Evolutionary conservation across 2,797 vertebrate genomes (phyloP), one percentile per base, ranked within the genome.

Genomic region (Mormyrus hasselquistii): DNA sequence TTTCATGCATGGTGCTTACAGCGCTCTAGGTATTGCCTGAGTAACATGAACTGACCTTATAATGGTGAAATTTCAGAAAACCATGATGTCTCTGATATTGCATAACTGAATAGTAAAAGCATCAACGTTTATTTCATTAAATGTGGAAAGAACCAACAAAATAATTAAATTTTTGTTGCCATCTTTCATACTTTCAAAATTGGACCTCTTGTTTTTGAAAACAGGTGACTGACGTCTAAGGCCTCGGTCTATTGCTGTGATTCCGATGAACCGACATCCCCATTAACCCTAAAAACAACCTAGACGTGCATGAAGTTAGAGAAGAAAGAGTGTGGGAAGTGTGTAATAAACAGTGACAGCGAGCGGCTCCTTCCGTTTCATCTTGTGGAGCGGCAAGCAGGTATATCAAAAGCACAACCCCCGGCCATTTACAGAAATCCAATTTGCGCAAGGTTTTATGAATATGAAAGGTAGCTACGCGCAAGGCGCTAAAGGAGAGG

Each of bases 371-470:
- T 9, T 8, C 62, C 82, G 79, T 89, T 88, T 90, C 82, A 90
- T 90, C 90, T 90, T 38, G 29, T 19, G 38, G 50, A 89, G 91
- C 86, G 86, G 44, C 88, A 29, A 86, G 89, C 90, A 91, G 91
- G 92, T 92, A 89, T 86, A 82, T 83, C 84, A 89, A 90, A 91
- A 86, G 59, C 85, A 52, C 8, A 62, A 89, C 92, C 91, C 88
- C 86, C n/a, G 47, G 91, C 92, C 38, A 76, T 92, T 92, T 89
- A 88, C 91, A 89, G 89, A 90, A 92, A 92, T 92, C 90, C 90
- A 93, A 93, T 93, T 92, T 91, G 88, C 19, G 29, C 87, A 29
- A n/a, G 57, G 57, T 88, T 88, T 69, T 73, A 88, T 76, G 49
- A 88, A 90, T 85, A 90, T 90, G 73, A 88, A 88, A 88, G 82